phyloP scores from a whole-genome alignment of 2,113 vertebrate species.

The Hemiscyllium ocellatum region DNA sequence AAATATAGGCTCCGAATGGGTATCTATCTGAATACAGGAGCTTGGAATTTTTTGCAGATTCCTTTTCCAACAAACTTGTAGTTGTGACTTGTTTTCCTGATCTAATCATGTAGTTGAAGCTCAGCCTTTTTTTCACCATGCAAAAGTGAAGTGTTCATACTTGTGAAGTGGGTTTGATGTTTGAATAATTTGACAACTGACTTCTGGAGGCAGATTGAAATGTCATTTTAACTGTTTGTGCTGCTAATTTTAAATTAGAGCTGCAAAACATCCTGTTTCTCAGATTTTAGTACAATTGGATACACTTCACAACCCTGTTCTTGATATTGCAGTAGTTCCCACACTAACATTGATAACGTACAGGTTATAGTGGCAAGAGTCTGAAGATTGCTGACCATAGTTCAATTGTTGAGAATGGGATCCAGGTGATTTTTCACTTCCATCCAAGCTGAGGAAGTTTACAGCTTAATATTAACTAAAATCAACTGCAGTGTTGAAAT shows the following conservation, averaged over 20 bases:
- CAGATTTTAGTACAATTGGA: not conserved
- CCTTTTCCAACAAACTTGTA: not conserved
- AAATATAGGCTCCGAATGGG: too few relatives aligned
- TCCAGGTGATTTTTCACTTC: not conserved
- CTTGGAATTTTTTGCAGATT: not conserved
- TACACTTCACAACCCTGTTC: not conserved
- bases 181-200: not conserved
- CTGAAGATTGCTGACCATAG: not conserved
- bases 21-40: too few relatives aligned
- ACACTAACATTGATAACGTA: not conserved
- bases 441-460: not conserved
- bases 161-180: not conserved
- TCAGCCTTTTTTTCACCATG: not conserved
- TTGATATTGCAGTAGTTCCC: not conserved
- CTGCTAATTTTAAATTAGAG: not conserved
- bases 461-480: not conserved
- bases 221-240: not conserved
- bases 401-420: not conserved
- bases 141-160: not conserved
- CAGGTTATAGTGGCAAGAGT: not conserved
- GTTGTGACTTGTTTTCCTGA: not conserved
- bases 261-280: not conserved
- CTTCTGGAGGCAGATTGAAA: not conserved
- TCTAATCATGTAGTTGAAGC: not conserved
- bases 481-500: not conserved